Evolutionary conservation across 1,140 invertebrate species (phyloP).

Genomic region (Mya arenaria): DNA sequence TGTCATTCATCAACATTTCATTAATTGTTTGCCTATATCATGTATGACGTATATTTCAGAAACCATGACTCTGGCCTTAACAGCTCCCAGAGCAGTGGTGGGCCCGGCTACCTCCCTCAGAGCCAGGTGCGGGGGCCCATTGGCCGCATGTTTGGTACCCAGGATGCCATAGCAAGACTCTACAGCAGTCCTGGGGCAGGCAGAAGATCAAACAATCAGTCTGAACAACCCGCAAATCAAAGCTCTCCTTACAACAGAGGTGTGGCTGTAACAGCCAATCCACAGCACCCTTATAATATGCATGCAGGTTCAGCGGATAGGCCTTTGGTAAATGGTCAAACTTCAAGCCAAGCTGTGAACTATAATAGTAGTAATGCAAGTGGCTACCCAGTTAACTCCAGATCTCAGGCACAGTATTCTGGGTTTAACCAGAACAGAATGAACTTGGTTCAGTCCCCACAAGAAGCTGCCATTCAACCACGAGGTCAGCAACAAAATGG

Average conservation of each 20-base stretch:
- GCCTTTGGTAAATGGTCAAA: background rate
- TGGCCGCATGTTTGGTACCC: constrained; percentile 43
- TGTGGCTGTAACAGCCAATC: constrained; percentile 15
- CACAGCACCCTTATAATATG: background rate
- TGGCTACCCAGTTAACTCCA: background rate
- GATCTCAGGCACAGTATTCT: background rate
- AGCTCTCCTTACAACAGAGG: constrained; percentile 18
- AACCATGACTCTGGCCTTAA: constrained; percentile 20
- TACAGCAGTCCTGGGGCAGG: constrained; percentile 44
- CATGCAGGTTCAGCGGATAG: background rate
- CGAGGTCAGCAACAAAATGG: constrained; percentile 17
- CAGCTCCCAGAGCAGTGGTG: constrained; percentile 36
- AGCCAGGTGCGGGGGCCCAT: background rate
- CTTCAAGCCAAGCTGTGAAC: background rate
- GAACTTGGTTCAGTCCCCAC: background rate
- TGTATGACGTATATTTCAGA: too few species aligned
- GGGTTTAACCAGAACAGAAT: background rate
- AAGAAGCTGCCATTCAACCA: background rate
- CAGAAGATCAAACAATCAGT: constrained; percentile 26
- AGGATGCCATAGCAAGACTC: constrained; percentile 51
- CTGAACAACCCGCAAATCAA: constrained; percentile 4
- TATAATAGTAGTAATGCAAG: background rate
- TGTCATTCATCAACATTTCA: too few species aligned
- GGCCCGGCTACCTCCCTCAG: background rate
- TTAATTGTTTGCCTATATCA: too few species aligned